Evolutionary conservation across 1,140 invertebrate genomes (phyloP).

Genomic region (Aphaenogaster ashmeadi): DNA sequence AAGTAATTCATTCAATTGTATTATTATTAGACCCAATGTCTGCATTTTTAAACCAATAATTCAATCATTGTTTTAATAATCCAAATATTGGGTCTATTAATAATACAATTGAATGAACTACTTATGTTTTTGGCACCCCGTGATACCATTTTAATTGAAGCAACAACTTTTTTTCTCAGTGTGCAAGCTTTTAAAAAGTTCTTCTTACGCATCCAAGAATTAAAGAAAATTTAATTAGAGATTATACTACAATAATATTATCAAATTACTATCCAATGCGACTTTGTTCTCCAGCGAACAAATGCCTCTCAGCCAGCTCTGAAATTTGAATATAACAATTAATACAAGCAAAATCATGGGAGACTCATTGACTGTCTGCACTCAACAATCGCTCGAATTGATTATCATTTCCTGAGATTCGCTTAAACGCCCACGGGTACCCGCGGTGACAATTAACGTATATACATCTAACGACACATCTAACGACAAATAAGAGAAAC

Average conservation of each 20-base stretch:
- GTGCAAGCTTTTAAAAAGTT: background rate
- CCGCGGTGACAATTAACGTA: background rate
- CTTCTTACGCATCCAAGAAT: background rate
- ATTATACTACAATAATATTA: background rate
- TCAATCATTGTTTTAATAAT: no score
- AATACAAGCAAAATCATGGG: background rate
- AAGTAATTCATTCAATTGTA: no score
- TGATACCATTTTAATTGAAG: no score
- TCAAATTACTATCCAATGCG: background rate
- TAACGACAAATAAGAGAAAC: slow-evolving; percentile 17
- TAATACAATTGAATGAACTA: no score
- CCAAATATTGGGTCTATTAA: no score
- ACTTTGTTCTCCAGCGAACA: background rate
- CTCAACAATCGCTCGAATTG: slow-evolving; percentile 15
- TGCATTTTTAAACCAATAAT: no score
- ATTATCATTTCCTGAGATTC: background rate
- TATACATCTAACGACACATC: background rate
- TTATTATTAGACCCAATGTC: no score
- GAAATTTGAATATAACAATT: background rate
- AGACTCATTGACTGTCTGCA: background rate
- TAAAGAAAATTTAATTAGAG: background rate
- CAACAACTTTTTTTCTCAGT: no score
- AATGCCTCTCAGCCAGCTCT: background rate
- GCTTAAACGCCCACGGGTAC: background rate
- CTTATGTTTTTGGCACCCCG: no score